A percentile compares a stretch with the other conserved stretches of the same genome.
These are phyloP conservation scores for Dendronephthya gigantea DNA, from an alignment of 64 coral and sea anemone genomes.

Conservation along the genomic window DNA sequence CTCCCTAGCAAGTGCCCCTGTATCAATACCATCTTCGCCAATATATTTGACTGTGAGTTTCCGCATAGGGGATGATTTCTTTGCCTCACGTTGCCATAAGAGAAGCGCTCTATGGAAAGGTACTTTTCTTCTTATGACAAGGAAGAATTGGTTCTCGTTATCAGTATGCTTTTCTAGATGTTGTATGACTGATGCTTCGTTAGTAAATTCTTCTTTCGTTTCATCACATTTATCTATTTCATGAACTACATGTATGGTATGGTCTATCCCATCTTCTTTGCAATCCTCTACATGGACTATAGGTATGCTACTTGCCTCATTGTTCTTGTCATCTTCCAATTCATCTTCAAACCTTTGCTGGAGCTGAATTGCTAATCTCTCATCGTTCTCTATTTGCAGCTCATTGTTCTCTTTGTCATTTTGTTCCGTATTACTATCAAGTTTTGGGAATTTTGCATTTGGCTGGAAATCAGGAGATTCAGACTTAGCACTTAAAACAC, in stretches of 20 bases:
- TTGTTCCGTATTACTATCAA: background rate
- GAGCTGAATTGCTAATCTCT: background rate
- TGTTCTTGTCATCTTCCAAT: background rate
- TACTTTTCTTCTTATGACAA: conserved; percentile 20
- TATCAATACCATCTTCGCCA: conserved; percentile 35
- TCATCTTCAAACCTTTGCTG: background rate
- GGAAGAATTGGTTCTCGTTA: background rate
- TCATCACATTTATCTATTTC: background rate
- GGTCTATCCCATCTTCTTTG: background rate
- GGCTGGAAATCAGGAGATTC: no score
- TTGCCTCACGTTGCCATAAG: conserved; percentile 27
- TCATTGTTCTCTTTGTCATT: background rate
- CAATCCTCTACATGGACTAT: background rate
- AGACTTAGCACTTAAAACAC: background rate
- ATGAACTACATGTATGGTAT: background rate
- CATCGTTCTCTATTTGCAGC: background rate
- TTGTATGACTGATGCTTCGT: no score
- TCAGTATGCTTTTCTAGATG: background rate
- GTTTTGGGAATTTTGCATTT: background rate
- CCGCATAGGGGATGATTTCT: conserved; percentile 7
- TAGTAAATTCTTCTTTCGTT: background rate
- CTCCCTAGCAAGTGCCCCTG: conserved; percentile 20
- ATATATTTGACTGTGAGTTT: conserved; percentile 18
- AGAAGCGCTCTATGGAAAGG: background rate
- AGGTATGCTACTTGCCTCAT: no score